These are phyloP conservation scores for Ectropis grisescens DNA, from an alignment of 1,140 invertebrate species.

Conservation along the genomic window DNA sequence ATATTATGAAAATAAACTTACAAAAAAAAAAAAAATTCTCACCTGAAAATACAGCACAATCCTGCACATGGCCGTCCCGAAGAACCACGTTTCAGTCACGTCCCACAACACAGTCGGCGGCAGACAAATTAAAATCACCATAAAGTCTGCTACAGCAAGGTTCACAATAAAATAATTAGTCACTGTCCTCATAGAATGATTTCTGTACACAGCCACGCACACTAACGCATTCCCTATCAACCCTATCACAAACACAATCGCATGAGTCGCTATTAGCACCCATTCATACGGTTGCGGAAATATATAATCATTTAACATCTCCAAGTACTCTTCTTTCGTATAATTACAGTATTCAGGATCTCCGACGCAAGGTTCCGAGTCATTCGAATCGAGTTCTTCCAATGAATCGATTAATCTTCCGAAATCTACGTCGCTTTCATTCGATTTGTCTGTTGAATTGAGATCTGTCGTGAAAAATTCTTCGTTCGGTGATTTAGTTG, in stretches of 20 bases:
- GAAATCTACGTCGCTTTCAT: conserved; percentile 3
- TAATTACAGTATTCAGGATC: conserved; percentile 50
- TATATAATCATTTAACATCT: conserved; percentile 73
- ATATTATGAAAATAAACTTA: too few relatives aligned
- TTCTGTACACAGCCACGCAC: conserved; percentile 88
- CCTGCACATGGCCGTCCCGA: conserved; percentile 86
- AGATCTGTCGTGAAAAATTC: too few relatives aligned
- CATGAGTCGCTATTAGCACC: conserved; percentile 78
- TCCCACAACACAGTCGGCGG: conserved; percentile 91
- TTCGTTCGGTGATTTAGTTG: too few relatives aligned
- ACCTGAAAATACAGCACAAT: conserved; percentile 90
- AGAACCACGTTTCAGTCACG: conserved; percentile 92
- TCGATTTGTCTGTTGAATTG: too few relatives aligned
- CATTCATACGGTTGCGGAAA: conserved; percentile 75
- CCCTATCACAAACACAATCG: conserved; percentile 82
- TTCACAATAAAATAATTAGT: conserved; percentile 96
- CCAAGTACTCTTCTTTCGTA: conserved; percentile 75
- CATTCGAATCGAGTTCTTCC: conserved; percentile 7
- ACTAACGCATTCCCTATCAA: conserved; percentile 90
- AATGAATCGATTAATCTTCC: conserved; percentile 12
- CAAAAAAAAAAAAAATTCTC: conserved; percentile 29
- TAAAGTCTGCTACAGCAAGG: conserved; percentile 90
- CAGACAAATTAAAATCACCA: conserved; percentile 91
- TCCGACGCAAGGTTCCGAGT: conserved; percentile 5
- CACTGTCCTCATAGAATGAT: conserved; percentile 89